Evolutionary conservation across 2,797 vertebrate genomes (phyloP).

Genomic region (Melanotaenia pygmaea): DNA sequence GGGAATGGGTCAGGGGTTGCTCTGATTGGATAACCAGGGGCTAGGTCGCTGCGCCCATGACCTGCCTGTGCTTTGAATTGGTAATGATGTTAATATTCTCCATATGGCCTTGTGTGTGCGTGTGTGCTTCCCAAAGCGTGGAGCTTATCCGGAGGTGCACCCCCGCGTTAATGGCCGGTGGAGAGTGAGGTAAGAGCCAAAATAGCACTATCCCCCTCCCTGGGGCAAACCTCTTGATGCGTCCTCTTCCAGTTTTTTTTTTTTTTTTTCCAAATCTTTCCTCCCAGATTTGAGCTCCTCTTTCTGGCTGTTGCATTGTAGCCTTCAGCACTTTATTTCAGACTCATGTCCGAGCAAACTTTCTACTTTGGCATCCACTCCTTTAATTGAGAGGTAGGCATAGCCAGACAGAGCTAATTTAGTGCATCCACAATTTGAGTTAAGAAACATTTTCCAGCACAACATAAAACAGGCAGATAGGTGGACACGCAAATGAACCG

Average conservation of each 20-base stretch:
- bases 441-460: constrained; percentile 20
- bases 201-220: constrained; percentile 63
- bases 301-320: constrained; percentile 35
- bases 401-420: constrained; percentile 9
- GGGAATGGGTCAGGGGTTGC: constrained; percentile 58
- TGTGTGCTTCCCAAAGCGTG: constrained; percentile 38
- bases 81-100: constrained; percentile 79
- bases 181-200: constrained; percentile 62
- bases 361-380: constrained; percentile 22
- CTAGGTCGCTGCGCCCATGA: constrained; percentile 68
- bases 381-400: constrained; percentile 32
- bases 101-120: constrained; percentile 65
- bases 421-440: constrained; percentile 7
- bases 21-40: constrained; percentile 77
- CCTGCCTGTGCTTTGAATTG: constrained; percentile 74
- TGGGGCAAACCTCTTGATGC: constrained; percentile 53
- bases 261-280: constrained; percentile 52
- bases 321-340: constrained; percentile 37
- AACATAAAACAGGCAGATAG: constrained; percentile 10
- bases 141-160: constrained; percentile 47
- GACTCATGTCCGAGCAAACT: constrained; percentile 31
- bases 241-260: constrained; percentile 42
- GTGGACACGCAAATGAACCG: no score
- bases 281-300: constrained; percentile 38
- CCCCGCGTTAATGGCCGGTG: constrained; percentile 57